Base-by-base conservation (phyloP, 2,113 vertebrate species). In the Diglossa brunneiventris region DNA sequence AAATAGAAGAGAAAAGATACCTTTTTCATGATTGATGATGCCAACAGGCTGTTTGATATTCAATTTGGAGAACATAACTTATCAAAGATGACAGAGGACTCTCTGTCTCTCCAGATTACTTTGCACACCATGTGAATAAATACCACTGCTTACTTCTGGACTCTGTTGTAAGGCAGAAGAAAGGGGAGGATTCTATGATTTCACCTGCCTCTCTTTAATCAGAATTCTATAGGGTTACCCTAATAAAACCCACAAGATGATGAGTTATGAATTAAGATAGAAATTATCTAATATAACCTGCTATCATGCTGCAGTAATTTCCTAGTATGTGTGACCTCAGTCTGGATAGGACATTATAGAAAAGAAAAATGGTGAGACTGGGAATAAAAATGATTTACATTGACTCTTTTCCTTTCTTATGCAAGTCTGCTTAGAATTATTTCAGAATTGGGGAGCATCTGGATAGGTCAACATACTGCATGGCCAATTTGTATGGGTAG, bases 281-380 rank as follows among this genome's bases (percentile, higher is more conserved):
- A 89, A 89, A 95, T 94, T 82, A 94, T 41, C 58, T 91, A 69
- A 84, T 9, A 28, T 72, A 92, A 84, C 66, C 58, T 77, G 18
- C 59, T 91, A 66, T 37, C 31, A 49, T 68, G 35, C 21, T 89
- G 58, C n/a, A 92, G 28, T 62, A 81, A 81, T 47, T 90, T 55
- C 56, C 31, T 52, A 55, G n/a, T 67, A 94, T 44, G 13, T 66
- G 21, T 84, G 84, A 94, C 81, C 35, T 87, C 66, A 59, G 11
- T 67, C 49, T 82, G 56, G 7, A 56, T 64, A 41, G 44, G 13
- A 82, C 47, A 63, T 78, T 64, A 74, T 52, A 72, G 47, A 44
- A 87, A 72, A 56, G 17, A 72, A 55, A 94, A 92, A 84, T 39
- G 5, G 9, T 79, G 53, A 0, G 1, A n/a, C 19, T 23, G 22